phyloP scores from a whole-genome alignment of 1,140 invertebrate species.

The Philaenus spumarius region DNA sequence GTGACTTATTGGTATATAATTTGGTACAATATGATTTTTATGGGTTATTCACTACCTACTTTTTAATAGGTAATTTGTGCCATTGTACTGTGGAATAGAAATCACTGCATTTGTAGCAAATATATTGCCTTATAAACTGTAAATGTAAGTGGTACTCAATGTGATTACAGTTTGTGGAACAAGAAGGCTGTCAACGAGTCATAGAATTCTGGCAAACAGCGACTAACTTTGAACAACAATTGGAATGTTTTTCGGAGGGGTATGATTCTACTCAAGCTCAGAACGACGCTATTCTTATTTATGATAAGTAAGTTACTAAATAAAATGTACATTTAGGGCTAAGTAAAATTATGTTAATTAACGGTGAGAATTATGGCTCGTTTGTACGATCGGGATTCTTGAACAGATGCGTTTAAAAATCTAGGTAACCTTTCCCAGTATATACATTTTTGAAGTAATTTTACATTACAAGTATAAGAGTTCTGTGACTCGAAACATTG shows the following conservation, averaged over 20 bases:
- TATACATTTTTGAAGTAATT: too few species aligned
- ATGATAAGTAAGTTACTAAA: conserved; percentile 64
- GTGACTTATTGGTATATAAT: too few species aligned
- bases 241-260: conserved; percentile 42
- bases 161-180: conserved; percentile 70
- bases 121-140: not conserved
- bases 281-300: conserved; percentile 84
- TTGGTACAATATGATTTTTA: too few species aligned
- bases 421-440: too few species aligned
- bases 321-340: not conserved
- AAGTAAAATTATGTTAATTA: not conserved
- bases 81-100: too few species aligned
- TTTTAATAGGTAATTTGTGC: too few species aligned
- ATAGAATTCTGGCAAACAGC: conserved; percentile 87
- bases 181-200: conserved; percentile 70
- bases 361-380: not conserved
- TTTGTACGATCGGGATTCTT: not conserved
- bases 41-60: too few species aligned
- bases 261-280: conserved; percentile 59
- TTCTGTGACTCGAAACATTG: too few species aligned
- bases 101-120: conserved; percentile 6
- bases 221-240: conserved; percentile 80
- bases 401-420: not conserved
- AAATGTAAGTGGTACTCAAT: not conserved
- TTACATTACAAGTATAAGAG: too few species aligned